Conservation (phyloP, 2,113 vertebrate genomes). For the Crotalus viridis region DNA sequence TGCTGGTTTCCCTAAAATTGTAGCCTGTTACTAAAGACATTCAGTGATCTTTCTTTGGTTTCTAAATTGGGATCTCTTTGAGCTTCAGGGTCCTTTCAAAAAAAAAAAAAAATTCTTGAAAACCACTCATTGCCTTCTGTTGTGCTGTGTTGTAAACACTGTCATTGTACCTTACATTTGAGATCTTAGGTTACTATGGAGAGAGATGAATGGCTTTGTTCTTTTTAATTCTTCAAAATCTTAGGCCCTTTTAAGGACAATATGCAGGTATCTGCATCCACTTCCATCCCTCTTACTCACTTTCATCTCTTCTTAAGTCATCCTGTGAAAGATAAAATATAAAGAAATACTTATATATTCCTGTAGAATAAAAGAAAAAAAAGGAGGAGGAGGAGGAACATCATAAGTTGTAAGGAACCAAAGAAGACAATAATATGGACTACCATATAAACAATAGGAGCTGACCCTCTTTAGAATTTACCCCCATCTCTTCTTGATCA, state of each 20-base stretch:
- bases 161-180: not conserved
- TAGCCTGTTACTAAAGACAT: not conserved
- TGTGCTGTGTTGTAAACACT: not conserved
- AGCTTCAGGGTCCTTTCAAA: not conserved
- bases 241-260: not conserved
- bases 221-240: not conserved
- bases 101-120: not conserved
- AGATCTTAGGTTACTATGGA: not conserved
- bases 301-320: too few species aligned
- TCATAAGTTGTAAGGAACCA: not conserved
- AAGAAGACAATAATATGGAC: not conserved
- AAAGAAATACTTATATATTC: not conserved
- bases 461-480: not conserved
- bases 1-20: not conserved
- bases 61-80: slow-evolving; percentile 8
- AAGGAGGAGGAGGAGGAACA: not conserved
- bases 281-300: not conserved
- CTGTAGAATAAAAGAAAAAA: not conserved
- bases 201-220: not conserved
- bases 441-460: not conserved
- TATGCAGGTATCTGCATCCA: not conserved
- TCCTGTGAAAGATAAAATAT: not conserved
- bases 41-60: slow-evolving; percentile 10
- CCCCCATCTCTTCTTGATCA: not conserved
- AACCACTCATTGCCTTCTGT: slow-evolving; percentile 1